Conservation (phyloP, 2,888 invertebrate genomes). For the Villa cingulata region DNA sequence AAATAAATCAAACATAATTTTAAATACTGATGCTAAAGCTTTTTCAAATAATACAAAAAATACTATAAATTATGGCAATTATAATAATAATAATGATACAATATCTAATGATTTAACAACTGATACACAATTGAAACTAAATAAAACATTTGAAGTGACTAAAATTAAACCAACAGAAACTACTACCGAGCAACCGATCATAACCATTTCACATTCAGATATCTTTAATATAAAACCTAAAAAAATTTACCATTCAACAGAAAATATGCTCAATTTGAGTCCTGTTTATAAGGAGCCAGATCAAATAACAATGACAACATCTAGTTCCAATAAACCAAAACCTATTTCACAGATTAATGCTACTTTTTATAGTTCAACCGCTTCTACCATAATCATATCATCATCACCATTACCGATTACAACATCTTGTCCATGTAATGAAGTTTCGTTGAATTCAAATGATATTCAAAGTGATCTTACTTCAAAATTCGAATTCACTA, state of each 20-base stretch:
- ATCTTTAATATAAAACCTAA: slow-evolving; percentile 18
- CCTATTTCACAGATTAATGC: no score
- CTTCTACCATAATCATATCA: no score
- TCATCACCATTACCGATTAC: no score
- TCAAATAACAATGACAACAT: background rate
- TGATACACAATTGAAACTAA: background rate
- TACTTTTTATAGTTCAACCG: no score
- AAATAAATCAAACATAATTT: no score
- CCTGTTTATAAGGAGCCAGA: slow-evolving; percentile 12
- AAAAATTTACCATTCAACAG: slow-evolving; percentile 13
- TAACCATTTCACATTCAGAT: slow-evolving; percentile 17
- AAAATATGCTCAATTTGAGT: slow-evolving; percentile 13
- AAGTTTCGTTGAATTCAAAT: background rate
- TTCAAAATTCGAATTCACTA: no score
- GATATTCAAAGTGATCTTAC: no score
- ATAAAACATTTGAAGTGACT: background rate
- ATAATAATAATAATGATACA: background rate
- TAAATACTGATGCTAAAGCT: slow-evolving; percentile 7
- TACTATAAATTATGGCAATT: slow-evolving; percentile 7
- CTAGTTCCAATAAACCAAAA: no score
- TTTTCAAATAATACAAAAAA: slow-evolving; percentile 10
- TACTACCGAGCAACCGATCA: slow-evolving; percentile 14
- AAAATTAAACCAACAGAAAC: background rate
- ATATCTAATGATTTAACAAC: background rate
- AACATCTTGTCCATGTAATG: background rate